These are phyloP conservation scores for Cataglyphis albicans DNA, from an alignment of 2,888 invertebrate genomes.

Conservation along the genomic window DNA sequence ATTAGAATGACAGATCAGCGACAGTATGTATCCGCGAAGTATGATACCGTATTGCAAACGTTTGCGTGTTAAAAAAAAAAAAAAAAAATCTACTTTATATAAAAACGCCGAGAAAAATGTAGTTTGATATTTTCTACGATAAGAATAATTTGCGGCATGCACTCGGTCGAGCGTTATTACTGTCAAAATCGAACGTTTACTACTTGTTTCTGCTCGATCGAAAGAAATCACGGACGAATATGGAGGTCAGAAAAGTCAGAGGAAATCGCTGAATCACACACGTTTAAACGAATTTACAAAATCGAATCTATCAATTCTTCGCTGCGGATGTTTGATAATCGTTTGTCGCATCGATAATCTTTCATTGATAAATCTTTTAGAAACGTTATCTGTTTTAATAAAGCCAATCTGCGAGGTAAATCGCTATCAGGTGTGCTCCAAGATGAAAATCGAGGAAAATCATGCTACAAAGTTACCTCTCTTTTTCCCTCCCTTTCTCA, in stretches of 20 bases:
- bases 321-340: neutral
- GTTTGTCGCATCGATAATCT: neutral
- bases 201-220: constrained; percentile 22
- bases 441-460: neutral
- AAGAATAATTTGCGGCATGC: constrained; percentile 39
- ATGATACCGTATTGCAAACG: constrained; percentile 11
- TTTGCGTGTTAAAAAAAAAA: constrained; percentile 31
- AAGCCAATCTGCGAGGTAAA: neutral
- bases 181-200: neutral
- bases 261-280: constrained; percentile 24
- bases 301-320: neutral
- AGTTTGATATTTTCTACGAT: constrained; percentile 32
- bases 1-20: neutral
- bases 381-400: neutral
- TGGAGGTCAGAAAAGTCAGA: constrained; percentile 15
- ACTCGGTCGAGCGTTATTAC: constrained; percentile 8
- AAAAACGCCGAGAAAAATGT: neutral
- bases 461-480: constrained; percentile 5
- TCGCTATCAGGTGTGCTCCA: constrained; percentile 21
- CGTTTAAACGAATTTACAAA: neutral
- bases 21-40: neutral
- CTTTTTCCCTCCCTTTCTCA: constrained; percentile 21
- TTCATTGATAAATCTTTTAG: neutral
- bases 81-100: constrained; percentile 5
- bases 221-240: neutral